Evolutionary conservation across 2,113 vertebrate species (phyloP), one percentile per base, ranked within the genome.

Genomic region (Perca flavescens): DNA sequence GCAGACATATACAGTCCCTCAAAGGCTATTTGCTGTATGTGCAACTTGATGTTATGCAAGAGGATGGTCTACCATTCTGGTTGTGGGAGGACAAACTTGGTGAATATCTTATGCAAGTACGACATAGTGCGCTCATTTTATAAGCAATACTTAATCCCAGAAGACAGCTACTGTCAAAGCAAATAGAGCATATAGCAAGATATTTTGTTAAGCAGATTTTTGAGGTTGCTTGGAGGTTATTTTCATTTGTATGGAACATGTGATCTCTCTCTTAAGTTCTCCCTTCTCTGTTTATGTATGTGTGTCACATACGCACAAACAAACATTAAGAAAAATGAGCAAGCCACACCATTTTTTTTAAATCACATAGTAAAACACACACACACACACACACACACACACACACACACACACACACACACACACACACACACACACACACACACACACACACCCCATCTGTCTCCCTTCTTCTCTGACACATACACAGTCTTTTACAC

Each of bases 231-330:
- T 25, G 11, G 70, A 85, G 80, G 75, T 74, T 86, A 67, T 90
- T 87, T 80, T 28, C 52, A 77, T 78, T 90, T 84, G 73, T 77
- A 61, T 58, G 62, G 68, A 87, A 78, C 58, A 82, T 80, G 83
- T 65, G 25, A 49, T 71, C 40, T 11, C 40, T 43, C 40, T 43
- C 40, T 43, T 11, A 43, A 11, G 2, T 43, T 43, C 40, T 43
- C 10, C 40, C 40, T 43, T 43, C 40, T 43, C 40, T 43, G 40
- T 43, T 40, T 43, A 43, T 43, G 40, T 11, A 10, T 40, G 40
- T 40, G 40, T 40, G 1, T 9, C 40, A 40, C 40, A 40, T 10
- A 40, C 2, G 8, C 40, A 40, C 40, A 40, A 40, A 40, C 36
- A 40, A 40, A 40, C 40, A n/a, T n/a, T 40, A 40, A 40, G 40